Percentiles rank a stretch among this genome's conserved stretches.
Conservation (phyloP, 53 echinoderm and acorn worm species). For the Paracentrotus lividus region DNA sequence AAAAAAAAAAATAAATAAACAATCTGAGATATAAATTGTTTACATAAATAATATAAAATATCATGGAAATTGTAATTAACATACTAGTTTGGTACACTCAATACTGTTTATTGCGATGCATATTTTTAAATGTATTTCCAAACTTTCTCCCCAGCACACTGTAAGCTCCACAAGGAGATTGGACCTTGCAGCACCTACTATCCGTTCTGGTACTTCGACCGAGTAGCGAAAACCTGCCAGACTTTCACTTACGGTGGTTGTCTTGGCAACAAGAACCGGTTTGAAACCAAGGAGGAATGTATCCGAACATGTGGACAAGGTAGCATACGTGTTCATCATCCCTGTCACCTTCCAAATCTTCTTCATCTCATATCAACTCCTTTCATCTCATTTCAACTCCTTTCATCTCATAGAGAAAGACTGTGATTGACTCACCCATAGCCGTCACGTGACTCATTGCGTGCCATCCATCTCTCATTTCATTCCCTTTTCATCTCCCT, state of each 20-base stretch:
- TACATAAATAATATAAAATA: too few species aligned
- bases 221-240: constrained; percentile 77
- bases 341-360: not conserved
- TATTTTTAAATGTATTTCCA: not conserved
- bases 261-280: constrained; percentile 92
- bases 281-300: constrained; percentile 89
- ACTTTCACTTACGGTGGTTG: constrained; percentile 98
- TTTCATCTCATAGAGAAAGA: not conserved
- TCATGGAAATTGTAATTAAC: not conserved
- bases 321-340: constrained; percentile 32
- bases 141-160: constrained; percentile 71
- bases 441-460: not conserved
- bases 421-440: not conserved
- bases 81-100: not conserved
- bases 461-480: not conserved
- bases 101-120: not conserved
- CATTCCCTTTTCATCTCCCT: not conserved
- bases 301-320: constrained; percentile 89
- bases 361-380: not conserved
- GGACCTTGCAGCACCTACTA: constrained; percentile 87
- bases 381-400: not conserved
- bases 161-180: constrained; percentile 85
- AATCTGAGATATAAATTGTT: too few species aligned
- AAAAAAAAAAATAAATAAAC: too few species aligned
- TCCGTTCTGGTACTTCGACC: constrained; percentile 89